Conservation (phyloP, 2,888 invertebrate genomes). For the Nymphalis polychloros region DNA sequence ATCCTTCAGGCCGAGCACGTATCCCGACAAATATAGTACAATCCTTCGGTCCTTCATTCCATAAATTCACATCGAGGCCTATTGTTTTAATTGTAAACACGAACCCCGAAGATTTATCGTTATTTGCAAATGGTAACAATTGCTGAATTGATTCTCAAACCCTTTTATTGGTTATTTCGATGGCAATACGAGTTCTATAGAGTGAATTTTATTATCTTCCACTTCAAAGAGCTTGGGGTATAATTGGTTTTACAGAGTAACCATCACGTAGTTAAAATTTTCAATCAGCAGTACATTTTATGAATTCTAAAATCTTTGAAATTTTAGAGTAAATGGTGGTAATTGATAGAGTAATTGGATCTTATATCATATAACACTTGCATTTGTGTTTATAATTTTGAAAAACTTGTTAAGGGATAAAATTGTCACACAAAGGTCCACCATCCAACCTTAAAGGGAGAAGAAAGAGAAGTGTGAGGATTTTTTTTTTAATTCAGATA, state of each 20-base stretch:
- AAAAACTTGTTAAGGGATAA: no score
- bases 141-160: conserved; percentile 45
- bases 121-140: conserved; percentile 43
- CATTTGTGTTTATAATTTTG: no score
- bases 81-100: conserved; percentile 46
- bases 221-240: conserved; percentile 32
- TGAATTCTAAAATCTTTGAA: no score
- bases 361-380: no score
- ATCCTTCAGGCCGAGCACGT: conserved; percentile 21
- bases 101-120: conserved; percentile 44
- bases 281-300: background rate
- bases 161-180: conserved; percentile 42
- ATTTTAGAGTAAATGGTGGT: no score
- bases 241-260: conserved; percentile 33
- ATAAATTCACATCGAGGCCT: conserved; percentile 39
- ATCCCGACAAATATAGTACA: conserved; percentile 22
- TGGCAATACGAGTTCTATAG: conserved; percentile 22
- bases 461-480: no score
- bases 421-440: no score
- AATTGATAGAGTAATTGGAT: no score
- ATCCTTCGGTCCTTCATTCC: conserved; percentile 27
- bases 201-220: conserved; percentile 40
- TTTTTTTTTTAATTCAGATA: no score
- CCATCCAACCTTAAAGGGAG: no score
- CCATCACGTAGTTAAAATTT: conserved; percentile 12